Base-by-base conservation (phyloP, 2,888 invertebrate genomes). In the Pollenia angustigena region DNA sequence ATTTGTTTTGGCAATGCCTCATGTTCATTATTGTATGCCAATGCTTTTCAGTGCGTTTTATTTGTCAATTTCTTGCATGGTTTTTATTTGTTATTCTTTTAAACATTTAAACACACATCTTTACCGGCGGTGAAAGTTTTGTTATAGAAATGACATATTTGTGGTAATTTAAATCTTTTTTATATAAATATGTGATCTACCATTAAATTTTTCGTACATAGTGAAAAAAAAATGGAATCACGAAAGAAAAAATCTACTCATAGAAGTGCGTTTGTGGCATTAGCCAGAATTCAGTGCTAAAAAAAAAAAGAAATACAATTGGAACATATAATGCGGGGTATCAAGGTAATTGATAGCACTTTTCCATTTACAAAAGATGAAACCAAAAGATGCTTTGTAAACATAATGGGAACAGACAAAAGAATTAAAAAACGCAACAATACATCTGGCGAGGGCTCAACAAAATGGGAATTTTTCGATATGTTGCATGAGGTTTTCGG, bases 321-420 rank as follows among this genome's bases (percentile, higher is more conserved):
- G 68, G 68, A 82, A 52, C 58, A 75, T n/a, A 75, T 75, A 58
- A 74, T 74, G 58, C 56, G 54, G 60, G 69, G 74, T 11, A 60
- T 82, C 42, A 58, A 52, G 44, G 44, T 76, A 14, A 16, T 76
- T 54, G 76, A 54, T 23, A 62, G 46, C 32, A 76, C 56, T 50
- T 69, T 82, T 62, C 62, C 46, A 44, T 81, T 81, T 44, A 18
- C 81, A 4, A 74, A 40, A 74, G 81, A 66, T 56, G 66, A 81
- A 81, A 64, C 23, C 46, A 74, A 42, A 18, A 82, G 75, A 75
- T 74, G 74, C 58, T 81, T 74, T 40, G 32, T 81, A 18, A 74
- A 66, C 1, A 81, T 48, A 46, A 81, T 81, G 66, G 54, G 50
- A 9, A 54, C 23, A 54, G 40, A 69, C 40, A 54, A 23, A 66